Evolutionary conservation across 2,888 invertebrate genomes (phyloP), one percentile per base, ranked within the genome.

Genomic region (Meiosimyza decipiens): DNA sequence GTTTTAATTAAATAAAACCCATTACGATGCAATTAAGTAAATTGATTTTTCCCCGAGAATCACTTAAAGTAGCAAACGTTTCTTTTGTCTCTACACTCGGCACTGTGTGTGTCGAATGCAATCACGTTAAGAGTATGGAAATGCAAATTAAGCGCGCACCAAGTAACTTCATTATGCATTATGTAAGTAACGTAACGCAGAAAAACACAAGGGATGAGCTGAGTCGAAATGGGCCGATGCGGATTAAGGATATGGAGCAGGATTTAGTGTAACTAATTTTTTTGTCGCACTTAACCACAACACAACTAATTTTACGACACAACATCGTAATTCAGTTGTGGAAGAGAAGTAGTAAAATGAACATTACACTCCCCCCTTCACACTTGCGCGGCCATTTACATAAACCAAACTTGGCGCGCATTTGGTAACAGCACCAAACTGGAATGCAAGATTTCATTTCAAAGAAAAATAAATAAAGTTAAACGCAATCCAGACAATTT

Each of bases 11-110:
- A 72, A 69, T 72, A 68, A 69, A 72, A 72, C 68, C 67, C 68
- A 72, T 72, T 72, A 68, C 68, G 68, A 47, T 64, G 66, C 72
- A 68, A 72, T 72, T 72, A 72, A 55, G 68, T 68, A 72, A 72
- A 72, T 72, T 72, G 72, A 72, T 72, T 72, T 72, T 40, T 62
- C 40, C 47, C 18, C 22, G 22, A 40, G 33, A 62, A 62, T 62
- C 12, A 13, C 9, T 40, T 47, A 11, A 62, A 40, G 2, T 15
- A 15, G 16, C 33, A 40, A 62, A 40, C 16, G 40, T 40, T 40
- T 40, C 40, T 40, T 40, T 40, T 40, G 55, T 22, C 11, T 18
- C 12, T 18, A 9, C 18, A 55, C 22, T 11, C 55, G 16, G 16
- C 22, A 55, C n/a, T 55, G n/a, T 55, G 55, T 18, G 55, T 40